Percentiles rank a stretch among this genome's conserved stretches.
Conservation (phyloP, 2,888 invertebrate species). For the Geophilus truncorum region DNA sequence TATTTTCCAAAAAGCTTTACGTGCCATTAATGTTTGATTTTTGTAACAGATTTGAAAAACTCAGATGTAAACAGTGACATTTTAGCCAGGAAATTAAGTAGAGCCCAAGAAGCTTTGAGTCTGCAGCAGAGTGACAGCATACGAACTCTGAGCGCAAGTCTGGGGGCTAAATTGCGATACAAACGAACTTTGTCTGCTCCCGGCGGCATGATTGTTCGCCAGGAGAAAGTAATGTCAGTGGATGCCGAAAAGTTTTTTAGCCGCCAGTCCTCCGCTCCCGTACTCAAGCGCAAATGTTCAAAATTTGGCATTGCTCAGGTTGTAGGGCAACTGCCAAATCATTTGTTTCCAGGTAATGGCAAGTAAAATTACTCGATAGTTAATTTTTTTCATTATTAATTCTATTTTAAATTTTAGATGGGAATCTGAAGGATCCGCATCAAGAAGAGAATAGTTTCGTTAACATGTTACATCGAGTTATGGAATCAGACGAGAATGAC, state of each 20-base stretch:
- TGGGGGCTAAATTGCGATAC: constrained; percentile 91
- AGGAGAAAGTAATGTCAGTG: constrained; percentile 59
- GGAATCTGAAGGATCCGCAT: constrained; percentile 76
- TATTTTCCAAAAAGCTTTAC: not conserved
- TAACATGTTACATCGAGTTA: constrained; percentile 74
- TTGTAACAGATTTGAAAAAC: constrained; percentile 80
- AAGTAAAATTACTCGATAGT: not conserved
- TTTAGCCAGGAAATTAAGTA: constrained; percentile 76
- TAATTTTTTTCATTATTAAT: not conserved
- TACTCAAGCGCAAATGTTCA: constrained; percentile 85
- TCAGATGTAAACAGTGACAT: constrained; percentile 80
- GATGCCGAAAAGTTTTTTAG: constrained; percentile 65
- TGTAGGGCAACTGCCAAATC: constrained; percentile 47
- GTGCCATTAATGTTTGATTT: too few species aligned
- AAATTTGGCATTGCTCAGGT: constrained; percentile 81
- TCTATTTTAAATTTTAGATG: constrained; percentile 55
- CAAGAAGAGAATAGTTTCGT: constrained; percentile 75
- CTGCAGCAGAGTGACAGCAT: constrained; percentile 61
- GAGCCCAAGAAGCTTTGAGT: constrained; percentile 81
- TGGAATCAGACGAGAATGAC: constrained; percentile 91
- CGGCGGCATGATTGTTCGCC: constrained; percentile 70
- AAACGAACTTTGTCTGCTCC: constrained; percentile 92
- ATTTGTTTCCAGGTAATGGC: constrained; percentile 48
- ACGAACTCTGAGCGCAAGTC: constrained; percentile 54
- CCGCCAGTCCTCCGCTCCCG: constrained; percentile 92